Evolutionary conservation across 53 echinoderm and acorn worm genomes (phyloP).

Genomic region (Astropecten irregularis): DNA sequence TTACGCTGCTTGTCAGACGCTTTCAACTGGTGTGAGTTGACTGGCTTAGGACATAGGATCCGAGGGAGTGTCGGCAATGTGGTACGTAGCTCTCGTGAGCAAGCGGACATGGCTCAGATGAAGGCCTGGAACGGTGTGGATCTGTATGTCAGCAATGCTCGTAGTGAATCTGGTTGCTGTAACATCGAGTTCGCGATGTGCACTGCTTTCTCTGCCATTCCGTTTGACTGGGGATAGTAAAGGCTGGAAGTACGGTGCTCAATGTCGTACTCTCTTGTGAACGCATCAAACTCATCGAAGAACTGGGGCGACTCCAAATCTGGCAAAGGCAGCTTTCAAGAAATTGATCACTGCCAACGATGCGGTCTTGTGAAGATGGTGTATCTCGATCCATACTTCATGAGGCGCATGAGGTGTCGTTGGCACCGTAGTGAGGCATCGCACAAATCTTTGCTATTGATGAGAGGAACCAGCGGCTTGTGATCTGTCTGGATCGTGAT

Average conservation of each 20-base stretch:
- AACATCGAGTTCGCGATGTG: constrained; percentile 12
- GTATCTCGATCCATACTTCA: background rate
- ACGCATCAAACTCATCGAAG: background rate
- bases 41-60: background rate
- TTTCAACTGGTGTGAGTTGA: background rate
- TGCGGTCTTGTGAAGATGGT: background rate
- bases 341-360: background rate
- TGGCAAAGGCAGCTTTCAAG: background rate
- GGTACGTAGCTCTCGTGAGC: constrained; percentile 4
- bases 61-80: background rate
- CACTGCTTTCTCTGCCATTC: constrained; percentile 29
- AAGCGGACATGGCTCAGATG: background rate
- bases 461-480: constrained; percentile 5
- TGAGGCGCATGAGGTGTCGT: too few relatives aligned
- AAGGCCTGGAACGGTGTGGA: constrained; percentile 1
- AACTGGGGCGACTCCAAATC: background rate
- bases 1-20: background rate
- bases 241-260: constrained; percentile 17
- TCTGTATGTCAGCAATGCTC: constrained; percentile 14
- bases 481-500: constrained; percentile 11
- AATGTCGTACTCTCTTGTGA: background rate
- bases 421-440: too few relatives aligned
- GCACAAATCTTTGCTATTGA: constrained; percentile 26
- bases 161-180: background rate
- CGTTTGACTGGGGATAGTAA: constrained; percentile 20